Evolutionary conservation across 2,113 vertebrate species (phyloP).

Genomic region (Pluvianellus socialis): DNA sequence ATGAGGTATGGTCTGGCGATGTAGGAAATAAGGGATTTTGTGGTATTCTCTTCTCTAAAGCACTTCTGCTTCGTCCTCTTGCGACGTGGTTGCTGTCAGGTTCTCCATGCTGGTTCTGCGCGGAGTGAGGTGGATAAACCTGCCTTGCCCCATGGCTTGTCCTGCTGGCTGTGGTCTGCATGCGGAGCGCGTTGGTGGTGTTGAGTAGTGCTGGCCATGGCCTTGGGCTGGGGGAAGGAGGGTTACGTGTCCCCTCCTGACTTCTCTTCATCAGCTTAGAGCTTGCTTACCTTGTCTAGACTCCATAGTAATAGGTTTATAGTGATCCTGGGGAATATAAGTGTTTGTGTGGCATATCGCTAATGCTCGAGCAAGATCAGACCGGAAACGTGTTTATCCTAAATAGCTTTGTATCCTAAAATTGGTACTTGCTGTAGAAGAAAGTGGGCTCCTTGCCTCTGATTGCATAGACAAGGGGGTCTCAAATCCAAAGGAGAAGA

Average conservation of each 20-base stretch:
- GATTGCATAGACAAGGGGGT: not conserved
- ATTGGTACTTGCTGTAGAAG: not conserved
- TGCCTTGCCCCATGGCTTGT: not conserved
- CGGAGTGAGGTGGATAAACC: too few relatives aligned
- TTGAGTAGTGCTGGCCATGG: not conserved
- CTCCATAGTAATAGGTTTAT: not conserved
- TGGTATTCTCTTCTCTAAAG: not conserved
- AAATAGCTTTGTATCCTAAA: not conserved
- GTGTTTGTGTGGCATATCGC: not conserved
- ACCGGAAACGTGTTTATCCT: not conserved
- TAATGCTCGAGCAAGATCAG: not conserved
- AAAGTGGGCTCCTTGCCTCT: not conserved
- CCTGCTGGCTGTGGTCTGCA: not conserved
- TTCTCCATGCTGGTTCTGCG: rapidly evolving
- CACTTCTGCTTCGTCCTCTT: rapidly evolving
- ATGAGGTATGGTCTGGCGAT: not conserved
- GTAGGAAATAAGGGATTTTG: not conserved
- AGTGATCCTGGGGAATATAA: not conserved
- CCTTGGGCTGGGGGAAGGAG: not conserved
- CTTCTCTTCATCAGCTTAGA: not conserved
- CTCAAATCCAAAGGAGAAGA: not conserved
- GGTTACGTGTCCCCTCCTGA: not conserved
- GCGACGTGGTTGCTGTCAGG: not conserved
- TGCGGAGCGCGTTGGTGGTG: rapidly evolving
- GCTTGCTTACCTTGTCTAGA: not conserved